phyloP scores from a whole-genome alignment of 1,140 invertebrate genomes.

The Bicyclus anynana region DNA sequence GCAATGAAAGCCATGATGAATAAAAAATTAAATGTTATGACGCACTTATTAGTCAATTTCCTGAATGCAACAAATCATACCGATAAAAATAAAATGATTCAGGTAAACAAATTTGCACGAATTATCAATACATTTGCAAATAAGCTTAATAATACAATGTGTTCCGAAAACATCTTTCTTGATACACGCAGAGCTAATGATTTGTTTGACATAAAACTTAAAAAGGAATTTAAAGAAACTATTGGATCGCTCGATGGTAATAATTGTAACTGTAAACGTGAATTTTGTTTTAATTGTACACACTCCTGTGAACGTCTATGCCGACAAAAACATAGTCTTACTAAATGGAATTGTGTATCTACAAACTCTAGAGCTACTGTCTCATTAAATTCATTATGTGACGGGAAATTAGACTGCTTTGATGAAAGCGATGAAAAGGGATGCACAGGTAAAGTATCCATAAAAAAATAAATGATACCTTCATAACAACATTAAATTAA shows the following conservation, averaged over 20 bases:
- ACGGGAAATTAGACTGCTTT: constrained; percentile 60
- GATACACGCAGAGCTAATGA: constrained; percentile 23
- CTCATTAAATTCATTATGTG: constrained; percentile 45
- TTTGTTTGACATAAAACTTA: constrained; percentile 22
- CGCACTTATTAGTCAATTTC: constrained; percentile 12
- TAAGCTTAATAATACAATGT: constrained; percentile 36
- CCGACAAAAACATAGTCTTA: constrained; percentile 42
- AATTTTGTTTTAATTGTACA: constrained; percentile 40
- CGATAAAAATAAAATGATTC: constrained; percentile 18
- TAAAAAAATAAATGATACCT: too few species aligned
- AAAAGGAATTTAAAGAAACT: constrained; percentile 17
- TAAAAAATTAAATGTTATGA: constrained; percentile 33
- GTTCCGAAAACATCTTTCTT: constrained; percentile 21
- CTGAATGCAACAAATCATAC: constrained; percentile 4
- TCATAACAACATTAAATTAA: background rate
- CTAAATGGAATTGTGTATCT: constrained; percentile 45
- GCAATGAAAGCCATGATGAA: constrained; percentile 30
- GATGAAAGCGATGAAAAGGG: constrained; percentile 55
- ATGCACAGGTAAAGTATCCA: constrained; percentile 45
- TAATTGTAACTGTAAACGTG: constrained; percentile 36
- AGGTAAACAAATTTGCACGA: constrained; percentile 32
- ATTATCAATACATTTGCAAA: constrained; percentile 37
- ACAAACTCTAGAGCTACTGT: constrained; percentile 31
- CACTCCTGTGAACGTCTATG: constrained; percentile 45
- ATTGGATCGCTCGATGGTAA: constrained; percentile 29